These are phyloP conservation scores for Oncorhynchus keta DNA, from an alignment of 2,113 vertebrate genomes.

Conservation along the genomic window DNA sequence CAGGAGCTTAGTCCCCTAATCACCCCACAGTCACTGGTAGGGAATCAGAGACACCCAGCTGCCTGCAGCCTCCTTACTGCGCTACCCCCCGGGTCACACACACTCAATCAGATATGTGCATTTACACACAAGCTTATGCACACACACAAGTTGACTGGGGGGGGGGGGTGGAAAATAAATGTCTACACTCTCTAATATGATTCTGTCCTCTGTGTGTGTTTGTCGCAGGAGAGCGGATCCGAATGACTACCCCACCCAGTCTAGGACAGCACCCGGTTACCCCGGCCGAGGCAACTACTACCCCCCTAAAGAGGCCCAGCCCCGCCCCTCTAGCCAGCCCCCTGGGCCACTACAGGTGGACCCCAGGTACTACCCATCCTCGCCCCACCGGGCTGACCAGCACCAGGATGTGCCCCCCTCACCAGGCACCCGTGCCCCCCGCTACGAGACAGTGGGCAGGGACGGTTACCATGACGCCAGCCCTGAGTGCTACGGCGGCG, in stretches of 20 bases:
- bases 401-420: slow-evolving; percentile 82
- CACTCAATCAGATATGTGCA: slow-evolving; percentile 51
- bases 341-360: slow-evolving; percentile 35
- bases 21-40: slow-evolving; percentile 60
- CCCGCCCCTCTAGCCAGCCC: slow-evolving; percentile 44
- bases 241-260: slow-evolving; percentile 58
- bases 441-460: slow-evolving; percentile 61
- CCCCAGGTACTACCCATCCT: slow-evolving; percentile 67
- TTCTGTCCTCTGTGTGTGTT: background rate
- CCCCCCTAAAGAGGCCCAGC: slow-evolving; percentile 62
- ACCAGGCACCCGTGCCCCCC: slow-evolving; percentile 43
- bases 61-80: slow-evolving; percentile 65
- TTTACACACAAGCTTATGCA: background rate
- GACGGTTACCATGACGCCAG: slow-evolving; percentile 65
- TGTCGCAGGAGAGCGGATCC: slow-evolving; percentile 62
- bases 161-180: no score
- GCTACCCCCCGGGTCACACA: slow-evolving; percentile 38
- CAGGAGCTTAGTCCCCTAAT: slow-evolving; percentile 64
- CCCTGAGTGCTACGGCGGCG: slow-evolving; percentile 69
- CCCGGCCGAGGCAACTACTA: slow-evolving; percentile 26
- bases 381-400: slow-evolving; percentile 66
- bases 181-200: background rate
- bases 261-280: slow-evolving; percentile 41
- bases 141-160: no score
- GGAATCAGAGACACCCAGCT: slow-evolving; percentile 68